A percentile compares a stretch with the other conserved stretches of the same genome.
phyloP scores from a whole-genome alignment of 2,888 invertebrate genomes.

The Synergus japonicus region DNA sequence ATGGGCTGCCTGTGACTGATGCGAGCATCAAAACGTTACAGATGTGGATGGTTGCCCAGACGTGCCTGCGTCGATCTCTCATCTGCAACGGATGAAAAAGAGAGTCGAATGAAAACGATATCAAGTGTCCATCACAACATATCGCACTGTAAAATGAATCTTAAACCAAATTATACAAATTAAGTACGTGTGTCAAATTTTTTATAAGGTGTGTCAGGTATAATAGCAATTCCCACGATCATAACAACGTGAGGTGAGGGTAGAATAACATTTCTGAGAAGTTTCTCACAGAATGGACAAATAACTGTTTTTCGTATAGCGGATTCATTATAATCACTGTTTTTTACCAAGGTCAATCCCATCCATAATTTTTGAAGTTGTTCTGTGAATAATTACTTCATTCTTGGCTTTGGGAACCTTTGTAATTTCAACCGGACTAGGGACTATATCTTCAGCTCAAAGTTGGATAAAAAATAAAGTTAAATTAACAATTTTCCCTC shows the following conservation, averaged over 20 bases:
- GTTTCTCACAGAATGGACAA: conserved; percentile 60
- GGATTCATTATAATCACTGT: conserved; percentile 53
- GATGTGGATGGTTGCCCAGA: conserved; percentile 63
- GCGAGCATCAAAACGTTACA: conserved; percentile 61
- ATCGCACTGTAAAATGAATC: neutral
- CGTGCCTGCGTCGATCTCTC: conserved; percentile 63
- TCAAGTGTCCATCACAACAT: neutral
- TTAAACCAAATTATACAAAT: too few relatives aligned
- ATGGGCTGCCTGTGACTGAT: conserved; percentile 64
- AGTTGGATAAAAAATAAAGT: neutral
- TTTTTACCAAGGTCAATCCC: conserved; percentile 44
- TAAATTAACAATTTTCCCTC: too few relatives aligned
- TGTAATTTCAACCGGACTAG: neutral
- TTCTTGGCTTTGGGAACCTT: neutral
- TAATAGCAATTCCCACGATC: conserved; percentile 44
- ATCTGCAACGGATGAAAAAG: conserved; percentile 69
- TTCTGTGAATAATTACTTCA: neutral
- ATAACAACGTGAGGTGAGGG: conserved; percentile 43
- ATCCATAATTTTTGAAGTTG: neutral
- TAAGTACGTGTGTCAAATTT: neutral
- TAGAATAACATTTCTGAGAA: conserved; percentile 56
- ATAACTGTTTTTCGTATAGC: conserved; percentile 43
- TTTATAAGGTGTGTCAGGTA: neutral
- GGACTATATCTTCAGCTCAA: neutral
- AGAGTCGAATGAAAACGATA: conserved; percentile 58